Percentiles rank a stretch among this genome's conserved stretches.
phyloP scores from a whole-genome alignment of 1,140 invertebrate genomes.

The Coelopa frigida region DNA sequence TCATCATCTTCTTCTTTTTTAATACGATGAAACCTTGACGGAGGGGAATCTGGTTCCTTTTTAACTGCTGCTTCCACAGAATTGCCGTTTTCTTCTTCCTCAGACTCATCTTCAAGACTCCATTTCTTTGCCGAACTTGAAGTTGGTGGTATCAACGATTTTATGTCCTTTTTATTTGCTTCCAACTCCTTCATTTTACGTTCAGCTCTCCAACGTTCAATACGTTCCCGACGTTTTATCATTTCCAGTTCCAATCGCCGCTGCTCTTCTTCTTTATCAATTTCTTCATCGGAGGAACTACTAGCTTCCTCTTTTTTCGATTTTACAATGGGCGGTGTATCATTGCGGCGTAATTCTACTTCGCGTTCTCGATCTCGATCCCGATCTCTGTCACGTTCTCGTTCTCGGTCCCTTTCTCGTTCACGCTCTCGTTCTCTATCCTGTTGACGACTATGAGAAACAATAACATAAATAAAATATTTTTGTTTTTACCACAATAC shows the following conservation, averaged over 20 bases:
- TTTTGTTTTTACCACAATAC: not conserved
- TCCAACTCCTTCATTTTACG: constrained; percentile 79
- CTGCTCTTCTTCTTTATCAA: constrained; percentile 69
- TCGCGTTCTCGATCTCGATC: constrained; percentile 25
- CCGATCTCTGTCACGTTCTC: constrained; percentile 30
- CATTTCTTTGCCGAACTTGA: constrained; percentile 67
- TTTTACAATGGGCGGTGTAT: constrained; percentile 1
- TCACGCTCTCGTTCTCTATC: constrained; percentile 41
- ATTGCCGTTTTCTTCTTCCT: constrained; percentile 52
- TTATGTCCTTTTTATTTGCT: constrained; percentile 64
- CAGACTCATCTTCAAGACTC: constrained; percentile 87
- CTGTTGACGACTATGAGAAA: constrained; percentile 26
- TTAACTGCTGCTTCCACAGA: constrained; percentile 16
- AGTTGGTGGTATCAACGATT: constrained; percentile 27
- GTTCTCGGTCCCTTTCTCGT: constrained; percentile 43
- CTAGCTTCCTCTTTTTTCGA: constrained; percentile 25
- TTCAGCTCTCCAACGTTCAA: constrained; percentile 86
- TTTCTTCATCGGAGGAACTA: constrained; percentile 24
- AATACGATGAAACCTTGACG: constrained; percentile 43
- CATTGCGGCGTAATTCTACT: constrained; percentile 18
- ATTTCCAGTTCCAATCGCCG: constrained; percentile 88
- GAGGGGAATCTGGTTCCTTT: constrained; percentile 29
- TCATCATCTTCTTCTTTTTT: constrained; percentile 49
- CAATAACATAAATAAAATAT: not conserved
- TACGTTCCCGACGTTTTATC: constrained; percentile 89